Evolutionary conservation across 2,888 invertebrate genomes (phyloP).

Genomic region (Chrysotoxum bicinctum): DNA sequence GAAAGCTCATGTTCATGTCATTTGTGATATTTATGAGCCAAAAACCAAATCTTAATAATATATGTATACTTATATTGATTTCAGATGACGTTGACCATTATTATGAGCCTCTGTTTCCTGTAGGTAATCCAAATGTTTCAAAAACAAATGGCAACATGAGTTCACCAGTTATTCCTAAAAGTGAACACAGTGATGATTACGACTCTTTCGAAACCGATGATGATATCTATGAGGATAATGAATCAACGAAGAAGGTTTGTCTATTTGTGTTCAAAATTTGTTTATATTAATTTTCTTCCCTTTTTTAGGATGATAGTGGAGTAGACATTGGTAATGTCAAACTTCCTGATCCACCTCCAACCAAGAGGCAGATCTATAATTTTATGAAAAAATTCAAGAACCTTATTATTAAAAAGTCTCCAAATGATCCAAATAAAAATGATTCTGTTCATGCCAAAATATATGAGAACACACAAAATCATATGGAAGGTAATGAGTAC

Average conservation of each 20-base stretch:
- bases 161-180: constrained; percentile 6
- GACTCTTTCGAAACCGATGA: constrained; percentile 88
- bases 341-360: constrained; percentile 85
- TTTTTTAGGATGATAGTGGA: constrained; percentile 82
- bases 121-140: constrained; percentile 75
- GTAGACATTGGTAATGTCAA: constrained; percentile 83
- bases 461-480: constrained; percentile 79
- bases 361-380: constrained; percentile 84
- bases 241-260: constrained; percentile 78
- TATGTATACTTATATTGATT: constrained; percentile 14
- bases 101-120: constrained; percentile 85
- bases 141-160: constrained; percentile 7
- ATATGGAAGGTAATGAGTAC: constrained; percentile 74
- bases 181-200: constrained; percentile 83
- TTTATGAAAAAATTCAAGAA: constrained; percentile 87
- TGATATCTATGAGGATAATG: constrained; percentile 83
- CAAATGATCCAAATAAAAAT: constrained; percentile 74
- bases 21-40: neutral
- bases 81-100: constrained; percentile 88
- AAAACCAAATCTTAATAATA: neutral
- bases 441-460: constrained; percentile 78
- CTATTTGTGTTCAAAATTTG: neutral
- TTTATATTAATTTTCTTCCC: neutral
- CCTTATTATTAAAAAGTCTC: constrained; percentile 83
- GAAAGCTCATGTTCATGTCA: neutral